phyloP scores from a whole-genome alignment of 2,888 invertebrate genomes.

The Galeruca laticollis region DNA sequence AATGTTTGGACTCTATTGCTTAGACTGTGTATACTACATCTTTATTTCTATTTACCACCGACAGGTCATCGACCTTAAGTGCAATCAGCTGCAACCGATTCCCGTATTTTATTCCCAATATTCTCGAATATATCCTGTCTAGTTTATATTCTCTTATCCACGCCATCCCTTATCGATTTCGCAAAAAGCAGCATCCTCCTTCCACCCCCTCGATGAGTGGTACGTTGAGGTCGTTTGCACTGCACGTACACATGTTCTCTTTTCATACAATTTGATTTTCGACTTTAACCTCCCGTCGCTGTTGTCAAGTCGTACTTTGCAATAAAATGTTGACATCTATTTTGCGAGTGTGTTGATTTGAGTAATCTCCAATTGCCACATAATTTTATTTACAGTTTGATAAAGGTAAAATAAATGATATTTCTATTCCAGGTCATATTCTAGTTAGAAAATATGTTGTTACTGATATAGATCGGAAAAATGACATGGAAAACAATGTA shows the following conservation, averaged over 20 bases:
- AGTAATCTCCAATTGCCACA: no score
- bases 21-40: neutral
- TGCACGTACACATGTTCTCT: conserved; percentile 15
- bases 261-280: conserved; percentile 8
- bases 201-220: conserved; percentile 18
- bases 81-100: conserved; percentile 30
- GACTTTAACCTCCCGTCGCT: neutral
- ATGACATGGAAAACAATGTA: no score
- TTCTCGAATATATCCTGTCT: conserved; percentile 19
- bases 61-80: conserved; percentile 20
- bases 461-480: no score
- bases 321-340: neutral
- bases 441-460: no score
- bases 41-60: conserved; percentile 23
- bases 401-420: no score
- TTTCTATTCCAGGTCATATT: no score
- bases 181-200: conserved; percentile 18
- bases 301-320: conserved; percentile 1
- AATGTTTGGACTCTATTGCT: no score
- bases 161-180: conserved; percentile 22
- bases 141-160: conserved; percentile 18
- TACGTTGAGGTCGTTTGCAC: conserved; percentile 25
- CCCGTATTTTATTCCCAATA: conserved; percentile 8
- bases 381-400: no score
- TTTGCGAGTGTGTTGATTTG: no score